Evolutionary conservation across 2,113 vertebrate species (phyloP).

Genomic region (Charadrius vociferus): DNA sequence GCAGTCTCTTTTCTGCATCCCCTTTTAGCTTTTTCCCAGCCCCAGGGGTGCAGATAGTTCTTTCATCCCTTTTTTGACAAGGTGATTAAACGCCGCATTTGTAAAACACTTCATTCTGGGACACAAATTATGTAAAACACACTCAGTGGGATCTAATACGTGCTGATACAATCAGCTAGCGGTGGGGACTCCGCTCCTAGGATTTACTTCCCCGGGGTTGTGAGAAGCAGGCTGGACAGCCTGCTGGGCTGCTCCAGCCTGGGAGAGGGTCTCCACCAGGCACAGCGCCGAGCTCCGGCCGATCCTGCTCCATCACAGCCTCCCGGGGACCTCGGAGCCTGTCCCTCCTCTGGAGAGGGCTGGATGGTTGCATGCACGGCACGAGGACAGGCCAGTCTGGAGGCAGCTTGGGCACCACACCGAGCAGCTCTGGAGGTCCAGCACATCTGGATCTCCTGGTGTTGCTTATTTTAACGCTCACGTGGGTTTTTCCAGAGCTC

Average conservation of each 20-base stretch:
- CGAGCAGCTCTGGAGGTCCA: not conserved
- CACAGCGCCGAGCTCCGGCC: not conserved
- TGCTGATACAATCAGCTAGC: not conserved
- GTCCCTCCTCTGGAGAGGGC: not conserved
- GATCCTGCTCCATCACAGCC: not conserved
- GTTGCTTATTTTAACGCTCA: not conserved
- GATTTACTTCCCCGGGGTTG: not conserved
- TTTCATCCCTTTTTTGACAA: not conserved
- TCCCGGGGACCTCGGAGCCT: not conserved
- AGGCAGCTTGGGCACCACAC: fast-evolving
- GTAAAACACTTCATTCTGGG: constrained; percentile 19
- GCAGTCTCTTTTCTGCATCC: not conserved
- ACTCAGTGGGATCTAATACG: not conserved
- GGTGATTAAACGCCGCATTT: constrained; percentile 36
- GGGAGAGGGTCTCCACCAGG: not conserved
- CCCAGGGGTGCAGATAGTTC: not conserved
- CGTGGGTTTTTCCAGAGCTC: not conserved
- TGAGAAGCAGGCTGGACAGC: not conserved
- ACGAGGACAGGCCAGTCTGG: not conserved
- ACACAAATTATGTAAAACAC: constrained; percentile 37
- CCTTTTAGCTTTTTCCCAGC: not conserved
- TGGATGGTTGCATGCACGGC: fast-evolving
- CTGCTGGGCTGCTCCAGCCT: not conserved
- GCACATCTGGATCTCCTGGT: not conserved
- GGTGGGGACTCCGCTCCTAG: not conserved